A percentile compares a stretch with the other conserved stretches of the same genome.
Evolutionary conservation across 2,888 invertebrate species (phyloP).

Genomic region (Phengaris arion): DNA sequence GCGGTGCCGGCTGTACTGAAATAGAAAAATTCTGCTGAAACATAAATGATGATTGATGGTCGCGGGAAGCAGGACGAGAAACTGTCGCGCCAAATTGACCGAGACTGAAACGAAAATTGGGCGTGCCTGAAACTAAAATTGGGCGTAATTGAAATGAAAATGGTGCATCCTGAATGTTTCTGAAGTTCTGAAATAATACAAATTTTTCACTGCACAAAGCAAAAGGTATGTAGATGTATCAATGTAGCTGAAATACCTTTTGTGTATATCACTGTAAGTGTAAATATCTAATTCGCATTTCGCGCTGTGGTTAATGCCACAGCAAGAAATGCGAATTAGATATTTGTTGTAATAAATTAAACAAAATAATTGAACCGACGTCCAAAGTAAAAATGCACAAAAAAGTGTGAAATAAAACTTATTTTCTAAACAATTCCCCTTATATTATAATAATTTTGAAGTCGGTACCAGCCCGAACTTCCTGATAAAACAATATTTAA

Average conservation of each 20-base stretch:
- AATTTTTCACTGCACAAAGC: no score
- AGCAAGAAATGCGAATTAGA: no score
- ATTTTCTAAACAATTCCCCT: no score
- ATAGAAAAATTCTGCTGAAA: conserved; percentile 37
- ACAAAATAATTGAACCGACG: no score
- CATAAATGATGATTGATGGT: conserved; percentile 25
- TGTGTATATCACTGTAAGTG: not conserved
- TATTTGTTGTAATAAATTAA: no score
- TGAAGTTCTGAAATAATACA: not conserved
- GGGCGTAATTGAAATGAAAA: not conserved
- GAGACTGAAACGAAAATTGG: conserved; percentile 2
- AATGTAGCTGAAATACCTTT: not conserved
- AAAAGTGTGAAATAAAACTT: no score
- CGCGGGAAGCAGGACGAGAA: conserved; percentile 32
- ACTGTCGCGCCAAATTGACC: not conserved
- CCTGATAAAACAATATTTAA: no score
- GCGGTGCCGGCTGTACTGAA: conserved; percentile 38
- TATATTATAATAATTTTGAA: no score
- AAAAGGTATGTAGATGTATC: no score
- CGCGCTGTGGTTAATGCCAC: not conserved
- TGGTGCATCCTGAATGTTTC: not conserved
- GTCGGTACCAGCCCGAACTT: no score
- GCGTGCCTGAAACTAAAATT: not conserved
- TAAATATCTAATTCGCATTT: not conserved
- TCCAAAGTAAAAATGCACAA: no score